Conservation (phyloP, 2,113 vertebrate genomes). For the Acinonyx jubatus region DNA sequence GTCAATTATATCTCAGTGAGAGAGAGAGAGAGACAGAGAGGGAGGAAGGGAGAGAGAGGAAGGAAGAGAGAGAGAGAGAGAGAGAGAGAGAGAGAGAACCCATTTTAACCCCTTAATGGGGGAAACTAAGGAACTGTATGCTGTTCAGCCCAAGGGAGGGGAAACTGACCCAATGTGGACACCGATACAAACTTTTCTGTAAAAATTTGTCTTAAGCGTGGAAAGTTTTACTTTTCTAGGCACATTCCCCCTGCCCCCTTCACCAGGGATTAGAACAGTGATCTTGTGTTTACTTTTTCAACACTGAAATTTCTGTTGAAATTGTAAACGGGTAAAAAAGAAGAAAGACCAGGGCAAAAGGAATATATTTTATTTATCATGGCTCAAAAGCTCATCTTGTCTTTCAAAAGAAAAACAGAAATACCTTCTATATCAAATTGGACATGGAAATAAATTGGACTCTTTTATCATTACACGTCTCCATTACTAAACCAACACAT, state of each 20-base stretch:
- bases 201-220: neutral
- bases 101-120: neutral
- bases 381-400: slow-evolving; percentile 78
- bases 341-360: slow-evolving; percentile 87
- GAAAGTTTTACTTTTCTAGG: slow-evolving; percentile 35
- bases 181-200: neutral
- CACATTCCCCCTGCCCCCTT: slow-evolving; percentile 49
- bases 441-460: slow-evolving; percentile 46
- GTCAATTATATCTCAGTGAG: neutral
- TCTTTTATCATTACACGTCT: neutral
- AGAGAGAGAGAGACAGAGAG: neutral
- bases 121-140: neutral
- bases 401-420: slow-evolving; percentile 76
- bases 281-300: slow-evolving; percentile 88
- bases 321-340: slow-evolving; percentile 85
- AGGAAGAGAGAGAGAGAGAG: neutral
- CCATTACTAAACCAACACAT: neutral
- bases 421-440: slow-evolving; percentile 50
- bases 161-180: neutral
- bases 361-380: slow-evolving; percentile 88
- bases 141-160: neutral
- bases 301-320: slow-evolving; percentile 89
- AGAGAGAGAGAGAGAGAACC: neutral
- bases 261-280: slow-evolving; percentile 87
- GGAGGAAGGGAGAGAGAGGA: no score